These are phyloP conservation scores for Scaptomyza tumidula DNA, from an alignment of 2,888 invertebrate genomes.

Conservation along the genomic window DNA sequence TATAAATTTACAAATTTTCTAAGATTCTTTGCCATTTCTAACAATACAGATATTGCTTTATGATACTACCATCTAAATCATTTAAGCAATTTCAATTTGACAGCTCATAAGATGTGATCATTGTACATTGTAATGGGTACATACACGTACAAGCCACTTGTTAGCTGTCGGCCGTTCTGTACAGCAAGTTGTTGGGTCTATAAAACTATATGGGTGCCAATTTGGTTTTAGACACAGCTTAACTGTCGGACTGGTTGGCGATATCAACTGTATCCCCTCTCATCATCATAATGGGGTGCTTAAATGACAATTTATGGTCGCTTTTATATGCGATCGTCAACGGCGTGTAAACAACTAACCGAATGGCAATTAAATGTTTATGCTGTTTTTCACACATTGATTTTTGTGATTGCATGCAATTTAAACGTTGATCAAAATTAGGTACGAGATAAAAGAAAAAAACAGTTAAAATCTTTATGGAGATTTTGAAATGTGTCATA, in stretches of 20 bases:
- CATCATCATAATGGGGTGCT: slow-evolving; percentile 44
- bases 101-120: slow-evolving; percentile 41
- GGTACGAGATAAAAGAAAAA: neutral
- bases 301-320: slow-evolving; percentile 77
- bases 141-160: slow-evolving; percentile 10
- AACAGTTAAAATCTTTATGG: slow-evolving; percentile 23
- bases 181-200: slow-evolving; percentile 39
- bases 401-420: slow-evolving; percentile 52
- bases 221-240: slow-evolving; percentile 42
- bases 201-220: slow-evolving; percentile 71
- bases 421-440: slow-evolving; percentile 46
- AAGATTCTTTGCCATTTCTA: neutral
- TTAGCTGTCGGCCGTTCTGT: slow-evolving; percentile 9
- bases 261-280: slow-evolving; percentile 2
- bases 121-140: slow-evolving; percentile 8
- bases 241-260: slow-evolving; percentile 5
- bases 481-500: slow-evolving; percentile 51
- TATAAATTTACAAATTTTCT: neutral
- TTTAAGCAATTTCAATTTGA: slow-evolving; percentile 21
- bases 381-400: slow-evolving; percentile 71
- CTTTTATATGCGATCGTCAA: slow-evolving; percentile 43
- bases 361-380: slow-evolving; percentile 71
- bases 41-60: slow-evolving; percentile 30
- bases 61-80: slow-evolving; percentile 27
- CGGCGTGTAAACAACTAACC: slow-evolving; percentile 42